phyloP scores from a whole-genome alignment of 2,797 vertebrate species.

The Natrix natrix region DNA sequence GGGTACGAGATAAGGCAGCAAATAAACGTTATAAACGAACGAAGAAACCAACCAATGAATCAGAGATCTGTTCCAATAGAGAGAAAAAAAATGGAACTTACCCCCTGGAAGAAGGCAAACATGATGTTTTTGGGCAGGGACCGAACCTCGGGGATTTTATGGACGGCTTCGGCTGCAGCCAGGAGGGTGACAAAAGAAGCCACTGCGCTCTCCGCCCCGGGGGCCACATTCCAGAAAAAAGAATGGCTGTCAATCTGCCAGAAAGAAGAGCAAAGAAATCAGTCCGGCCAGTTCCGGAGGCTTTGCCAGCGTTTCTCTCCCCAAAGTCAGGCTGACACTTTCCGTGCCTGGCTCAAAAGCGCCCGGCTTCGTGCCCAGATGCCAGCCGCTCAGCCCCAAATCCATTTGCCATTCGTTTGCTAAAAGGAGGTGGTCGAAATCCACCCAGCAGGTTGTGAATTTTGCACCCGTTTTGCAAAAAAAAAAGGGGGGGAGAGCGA shows the following conservation, averaged over 20 bases:
- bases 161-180: constrained; percentile 78
- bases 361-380: background rate
- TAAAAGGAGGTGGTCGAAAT: background rate
- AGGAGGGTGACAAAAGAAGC: constrained; percentile 86
- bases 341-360: background rate
- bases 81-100: constrained; percentile 57
- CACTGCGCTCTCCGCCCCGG: constrained; percentile 82
- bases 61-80: background rate
- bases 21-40: background rate
- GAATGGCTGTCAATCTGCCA: constrained; percentile 88
- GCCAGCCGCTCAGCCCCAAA: background rate
- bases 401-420: background rate
- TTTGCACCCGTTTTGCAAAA: background rate
- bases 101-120: constrained; percentile 94
- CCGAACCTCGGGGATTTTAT: constrained; percentile 55
- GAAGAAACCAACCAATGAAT: background rate
- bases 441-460: background rate
- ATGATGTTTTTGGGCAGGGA: constrained; percentile 78
- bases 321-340: background rate
- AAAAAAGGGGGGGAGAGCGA: background rate
- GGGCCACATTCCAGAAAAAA: constrained; percentile 90
- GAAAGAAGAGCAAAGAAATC: background rate
- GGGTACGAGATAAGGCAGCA: background rate
- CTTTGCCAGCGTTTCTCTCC: too few relatives aligned
- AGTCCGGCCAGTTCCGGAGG: fast-evolving